phyloP scores from a whole-genome alignment of 2,113 vertebrate genomes.

The Romanogobio albipinnatus region DNA sequence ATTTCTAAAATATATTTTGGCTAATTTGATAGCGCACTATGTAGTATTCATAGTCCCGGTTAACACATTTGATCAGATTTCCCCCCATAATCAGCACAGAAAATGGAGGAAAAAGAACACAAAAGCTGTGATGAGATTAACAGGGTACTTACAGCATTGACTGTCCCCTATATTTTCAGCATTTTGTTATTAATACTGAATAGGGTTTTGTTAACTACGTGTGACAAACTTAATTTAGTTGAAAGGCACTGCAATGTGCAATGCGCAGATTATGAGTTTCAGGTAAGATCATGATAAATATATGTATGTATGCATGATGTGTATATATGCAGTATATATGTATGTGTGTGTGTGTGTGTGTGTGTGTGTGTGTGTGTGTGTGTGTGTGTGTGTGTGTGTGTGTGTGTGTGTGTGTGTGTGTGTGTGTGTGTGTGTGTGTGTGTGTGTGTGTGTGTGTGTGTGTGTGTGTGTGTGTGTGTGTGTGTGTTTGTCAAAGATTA shows the following conservation, averaged over 20 bases:
- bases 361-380: background rate
- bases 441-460: too few relatives aligned
- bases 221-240: too few relatives aligned
- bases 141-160: background rate
- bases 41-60: background rate
- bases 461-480: too few relatives aligned
- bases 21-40: background rate
- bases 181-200: too few relatives aligned
- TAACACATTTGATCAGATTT: background rate
- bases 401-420: background rate
- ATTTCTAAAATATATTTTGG: constrained; percentile 15
- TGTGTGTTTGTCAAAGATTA: too few relatives aligned
- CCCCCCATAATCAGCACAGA: background rate
- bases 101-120: background rate
- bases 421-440: too few relatives aligned
- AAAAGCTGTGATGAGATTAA: background rate
- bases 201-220: too few relatives aligned
- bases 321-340: too few relatives aligned
- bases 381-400: background rate
- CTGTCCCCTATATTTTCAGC: too few relatives aligned
- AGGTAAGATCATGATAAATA: background rate
- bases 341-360: background rate
- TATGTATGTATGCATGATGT: background rate
- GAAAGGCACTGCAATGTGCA: too few relatives aligned
- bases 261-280: too few relatives aligned